Conservation (phyloP, 2,888 invertebrate genomes). For the Oscheius sp. region DNA sequence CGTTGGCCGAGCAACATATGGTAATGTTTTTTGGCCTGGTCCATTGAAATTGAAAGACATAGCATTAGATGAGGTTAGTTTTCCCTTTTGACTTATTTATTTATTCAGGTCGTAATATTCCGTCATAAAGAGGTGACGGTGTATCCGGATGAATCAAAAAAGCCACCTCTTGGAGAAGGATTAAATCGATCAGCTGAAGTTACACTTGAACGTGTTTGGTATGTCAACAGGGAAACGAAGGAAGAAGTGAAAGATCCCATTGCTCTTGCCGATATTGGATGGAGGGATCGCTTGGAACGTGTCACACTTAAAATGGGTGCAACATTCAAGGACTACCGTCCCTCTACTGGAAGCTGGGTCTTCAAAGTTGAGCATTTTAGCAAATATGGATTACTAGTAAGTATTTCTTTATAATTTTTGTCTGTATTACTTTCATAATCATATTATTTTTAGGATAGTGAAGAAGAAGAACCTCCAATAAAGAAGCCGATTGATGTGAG, state of each 20-base stretch:
- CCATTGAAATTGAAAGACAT: slow-evolving; percentile 53
- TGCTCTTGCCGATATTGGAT: slow-evolving; percentile 83
- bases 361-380: slow-evolving; percentile 77
- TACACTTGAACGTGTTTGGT: slow-evolving; percentile 93
- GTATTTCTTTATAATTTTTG: slow-evolving; percentile 9
- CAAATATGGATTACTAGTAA: slow-evolving; percentile 72
- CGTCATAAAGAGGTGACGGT: slow-evolving; percentile 92
- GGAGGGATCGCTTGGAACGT: slow-evolving; percentile 83
- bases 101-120: slow-evolving; percentile 60
- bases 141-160: slow-evolving; percentile 88
- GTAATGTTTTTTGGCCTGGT: slow-evolving; percentile 73
- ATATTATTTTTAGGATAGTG: slow-evolving; percentile 36
- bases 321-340: slow-evolving; percentile 88
- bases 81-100: neutral
- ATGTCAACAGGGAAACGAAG: slow-evolving; percentile 84
- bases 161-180: slow-evolving; percentile 86
- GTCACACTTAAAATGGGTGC: slow-evolving; percentile 87
- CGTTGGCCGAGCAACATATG: slow-evolving; percentile 73
- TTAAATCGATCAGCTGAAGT: slow-evolving; percentile 80
- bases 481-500: neutral
- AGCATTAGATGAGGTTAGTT: slow-evolving; percentile 43
- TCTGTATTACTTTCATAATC: neutral
- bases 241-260: slow-evolving; percentile 81
- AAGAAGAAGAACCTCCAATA: slow-evolving; percentile 46
- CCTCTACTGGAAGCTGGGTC: slow-evolving; percentile 96